These are phyloP conservation scores for Mus spretus DNA, from an alignment of 2,797 vertebrate species.

Conservation along the genomic window DNA sequence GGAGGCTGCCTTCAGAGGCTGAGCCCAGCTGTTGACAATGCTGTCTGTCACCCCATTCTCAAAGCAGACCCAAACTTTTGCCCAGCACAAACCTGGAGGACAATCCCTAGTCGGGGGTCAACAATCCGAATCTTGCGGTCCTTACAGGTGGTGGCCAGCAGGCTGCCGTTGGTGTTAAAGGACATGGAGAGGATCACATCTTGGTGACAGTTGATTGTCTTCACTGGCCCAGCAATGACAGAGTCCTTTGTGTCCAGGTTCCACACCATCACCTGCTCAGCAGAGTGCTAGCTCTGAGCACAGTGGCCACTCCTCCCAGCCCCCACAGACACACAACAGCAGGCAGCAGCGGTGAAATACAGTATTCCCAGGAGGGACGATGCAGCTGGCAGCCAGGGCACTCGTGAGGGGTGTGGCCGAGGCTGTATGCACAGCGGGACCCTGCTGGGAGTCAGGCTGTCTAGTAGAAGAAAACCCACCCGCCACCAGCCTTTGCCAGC, in stretches of 20 bases:
- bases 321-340: neutral
- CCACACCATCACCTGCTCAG: constrained; percentile 95
- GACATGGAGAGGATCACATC: constrained; percentile 96
- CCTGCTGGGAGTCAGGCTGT: neutral
- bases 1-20: neutral
- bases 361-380: constrained; percentile 47
- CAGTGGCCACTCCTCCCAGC: neutral
- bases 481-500: constrained; percentile 63
- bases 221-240: constrained; percentile 91
- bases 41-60: neutral
- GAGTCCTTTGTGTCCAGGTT: constrained; percentile 92
- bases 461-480: constrained; percentile 38
- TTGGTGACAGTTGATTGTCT: constrained; percentile 91
- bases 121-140: constrained; percentile 94
- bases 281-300: constrained; percentile 64
- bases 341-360: constrained; percentile 33
- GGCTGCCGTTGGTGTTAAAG: constrained; percentile 94
- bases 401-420: neutral
- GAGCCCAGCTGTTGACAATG: neutral
- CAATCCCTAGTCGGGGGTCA: constrained; percentile 90
- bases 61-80: neutral
- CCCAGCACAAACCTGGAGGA: constrained; percentile 89
- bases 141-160: constrained; percentile 94
- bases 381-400: constrained; percentile 71
- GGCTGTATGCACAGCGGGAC: neutral